Base-by-base conservation (phyloP, 30 jellyfish, hydroid and myxozoan species). In the Aurelia aurita region DNA sequence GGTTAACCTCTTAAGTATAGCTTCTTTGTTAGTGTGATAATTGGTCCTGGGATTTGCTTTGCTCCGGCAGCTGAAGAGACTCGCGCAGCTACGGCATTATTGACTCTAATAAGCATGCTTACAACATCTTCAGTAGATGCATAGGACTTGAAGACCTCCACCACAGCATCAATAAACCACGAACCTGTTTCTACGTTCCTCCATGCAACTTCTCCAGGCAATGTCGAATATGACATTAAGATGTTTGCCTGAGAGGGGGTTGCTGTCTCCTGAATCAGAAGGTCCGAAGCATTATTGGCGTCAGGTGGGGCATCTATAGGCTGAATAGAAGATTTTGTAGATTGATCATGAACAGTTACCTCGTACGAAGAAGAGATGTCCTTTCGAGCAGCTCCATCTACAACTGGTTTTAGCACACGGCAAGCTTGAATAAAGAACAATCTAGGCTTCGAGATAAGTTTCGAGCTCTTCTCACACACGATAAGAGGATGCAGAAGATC, bases 381-480 rank as follows among this genome's bases (percentile, higher is more conserved):
- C 64, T 59, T 66, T 28, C 39, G 82, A 15, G n/a, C 66, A 16
- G 22, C 65, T 1, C 72, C 76, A 18, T 11, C 58, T 9, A 27
- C 19, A 9, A 12, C 54, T 47, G 44, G 67, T 68, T 72, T 51
- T 5, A 22, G 60, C 32, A 79, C 81, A 8, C 98, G 80, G 65
- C 98, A 92, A 3, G 98, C 97, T 81, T 92, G 98, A 13, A 92
- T 92, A 68, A 92, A 74, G 84, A 92, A 92, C 62, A 92, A 28
- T 62, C 85, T 80, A 29, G 98, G 98, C 59, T 61, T 87, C 16
- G 55, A 83, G 15, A 60, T 32, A 20, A 92, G 90, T 47, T 31
- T 66, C 5, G 84, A 78, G 39, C 66, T 61, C 34, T 25, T 76
- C 22, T 81, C 77, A 23, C 96, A 87, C 55, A 51, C 39, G 4